Conservation (phyloP, 1,140 invertebrate species). For the Cydia fagiglandana region DNA sequence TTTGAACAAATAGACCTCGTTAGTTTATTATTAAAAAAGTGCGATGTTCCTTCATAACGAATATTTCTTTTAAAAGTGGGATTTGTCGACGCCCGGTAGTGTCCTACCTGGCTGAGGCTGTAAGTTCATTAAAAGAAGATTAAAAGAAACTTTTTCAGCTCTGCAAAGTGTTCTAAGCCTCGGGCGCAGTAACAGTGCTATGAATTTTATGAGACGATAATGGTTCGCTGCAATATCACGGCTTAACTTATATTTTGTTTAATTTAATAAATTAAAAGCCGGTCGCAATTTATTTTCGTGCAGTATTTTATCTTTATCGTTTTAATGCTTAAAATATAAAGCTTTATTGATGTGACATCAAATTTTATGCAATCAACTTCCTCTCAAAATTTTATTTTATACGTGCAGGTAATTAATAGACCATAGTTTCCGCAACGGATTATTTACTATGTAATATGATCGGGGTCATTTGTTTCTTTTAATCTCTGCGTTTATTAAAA, state of each 20-base stretch:
- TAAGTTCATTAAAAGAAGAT: conserved; percentile 72
- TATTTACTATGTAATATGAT: not conserved
- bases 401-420: not conserved
- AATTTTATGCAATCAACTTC: not conserved
- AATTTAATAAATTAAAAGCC: conserved; percentile 19
- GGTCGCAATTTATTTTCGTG: conserved; percentile 12
- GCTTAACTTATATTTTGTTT: conserved; percentile 15
- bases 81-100: conserved; percentile 53
- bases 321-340: conserved; percentile 22
- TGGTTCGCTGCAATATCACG: conserved; percentile 53
- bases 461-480: too few relatives aligned
- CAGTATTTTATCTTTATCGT: conserved; percentile 14
- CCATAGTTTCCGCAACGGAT: not conserved
- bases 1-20: not conserved
- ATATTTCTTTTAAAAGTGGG: conserved; percentile 38
- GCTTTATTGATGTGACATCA: conserved; percentile 7
- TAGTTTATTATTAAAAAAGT: conserved; percentile 16
- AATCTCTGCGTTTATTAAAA: too few relatives aligned
- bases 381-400: not conserved
- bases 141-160: conserved; percentile 63
- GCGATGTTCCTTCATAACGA: conserved; percentile 34
- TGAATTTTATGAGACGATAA: conserved; percentile 59
- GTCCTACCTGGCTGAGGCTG: conserved; percentile 57
- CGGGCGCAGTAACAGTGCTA: conserved; percentile 40
- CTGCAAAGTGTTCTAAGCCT: conserved; percentile 57